Percentiles rank a stretch among this genome's conserved stretches.
phyloP scores from a whole-genome alignment of 2,113 vertebrate genomes.

The Mastomys coucha region DNA sequence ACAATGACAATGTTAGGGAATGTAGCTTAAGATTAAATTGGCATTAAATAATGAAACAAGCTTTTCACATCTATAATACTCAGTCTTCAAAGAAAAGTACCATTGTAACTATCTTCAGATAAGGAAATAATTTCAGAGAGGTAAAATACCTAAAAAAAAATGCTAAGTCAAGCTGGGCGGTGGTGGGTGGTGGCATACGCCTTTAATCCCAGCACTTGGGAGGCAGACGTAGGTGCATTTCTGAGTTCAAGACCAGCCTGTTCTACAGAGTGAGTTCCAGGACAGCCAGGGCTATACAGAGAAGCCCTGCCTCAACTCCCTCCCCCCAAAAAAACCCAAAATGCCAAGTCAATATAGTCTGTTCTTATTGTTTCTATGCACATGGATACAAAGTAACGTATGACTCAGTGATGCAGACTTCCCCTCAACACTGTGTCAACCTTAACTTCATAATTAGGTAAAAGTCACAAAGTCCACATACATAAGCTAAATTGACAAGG shows the following conservation, averaged over 20 bases:
- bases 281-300: too few relatives aligned
- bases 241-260: too few relatives aligned
- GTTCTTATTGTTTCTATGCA: neutral
- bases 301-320: too few relatives aligned
- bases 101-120: neutral
- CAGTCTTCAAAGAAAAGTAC: neutral
- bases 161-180: neutral
- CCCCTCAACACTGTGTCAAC: neutral
- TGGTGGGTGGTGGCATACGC: too few relatives aligned
- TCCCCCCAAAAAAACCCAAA: neutral
- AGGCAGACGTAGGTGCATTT: too few relatives aligned
- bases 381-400: neutral
- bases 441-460: neutral
- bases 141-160: neutral
- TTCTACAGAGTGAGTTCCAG: too few relatives aligned
- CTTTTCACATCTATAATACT: neutral
- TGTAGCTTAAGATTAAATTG: neutral
- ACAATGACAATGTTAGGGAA: neutral
- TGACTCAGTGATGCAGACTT: neutral
- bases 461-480: neutral
- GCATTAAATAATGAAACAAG: neutral
- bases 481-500: neutral
- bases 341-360: neutral
- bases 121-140: neutral
- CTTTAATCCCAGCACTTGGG: too few relatives aligned